Evolutionary conservation across 2,113 vertebrate species (phyloP), one percentile per base, ranked within the genome.

Genomic region (Calyptomena viridis): DNA sequence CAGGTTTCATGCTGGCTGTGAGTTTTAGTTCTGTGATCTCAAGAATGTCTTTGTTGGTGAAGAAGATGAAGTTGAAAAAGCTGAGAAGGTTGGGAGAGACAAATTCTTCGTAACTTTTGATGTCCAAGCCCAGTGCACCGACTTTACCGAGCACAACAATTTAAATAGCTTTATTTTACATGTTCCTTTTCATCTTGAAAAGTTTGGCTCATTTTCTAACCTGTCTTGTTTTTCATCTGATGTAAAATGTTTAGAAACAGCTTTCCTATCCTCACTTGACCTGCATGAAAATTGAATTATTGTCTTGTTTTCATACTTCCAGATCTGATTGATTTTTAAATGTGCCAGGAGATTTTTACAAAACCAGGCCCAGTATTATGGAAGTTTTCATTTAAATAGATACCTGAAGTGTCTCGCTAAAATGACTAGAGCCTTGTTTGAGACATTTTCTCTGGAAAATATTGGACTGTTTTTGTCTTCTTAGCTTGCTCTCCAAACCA

Each of bases 1-100:
- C 96, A 96, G 74, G 81, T 97, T 97, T 97, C 96, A 84, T 68
- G 69, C 94, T 94, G 89, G 79, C 90, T 89, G 90, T 81, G 90
- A 97, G 64, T 88, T 91, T 90, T 91, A 80, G 33, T 96, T 95
- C 94, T 94, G 83, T 73, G 86, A 96, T 96, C 94, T 95, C 89
- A 89, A 95, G 96, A 94, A 96, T 97, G 95, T 94, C 96, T 97
- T 96, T 97, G 93, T 97, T 97, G 97, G 89, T 97, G 81, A 94
- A 96, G 90, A 96, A 90, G 90, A 74, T 94, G 94, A 93, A 95
- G 95, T 96, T 96, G 93, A 90, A 97, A 96, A 97, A 92, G 81
- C 87, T 93, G 91, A 94, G 78, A 91, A 84, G 86, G 87, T 18
- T 97, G 92, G 72, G 40, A 80, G 86, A 75, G 85, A 37, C 53